Conservation (phyloP, 2,888 invertebrate species). For the Eristalis intricaria region DNA sequence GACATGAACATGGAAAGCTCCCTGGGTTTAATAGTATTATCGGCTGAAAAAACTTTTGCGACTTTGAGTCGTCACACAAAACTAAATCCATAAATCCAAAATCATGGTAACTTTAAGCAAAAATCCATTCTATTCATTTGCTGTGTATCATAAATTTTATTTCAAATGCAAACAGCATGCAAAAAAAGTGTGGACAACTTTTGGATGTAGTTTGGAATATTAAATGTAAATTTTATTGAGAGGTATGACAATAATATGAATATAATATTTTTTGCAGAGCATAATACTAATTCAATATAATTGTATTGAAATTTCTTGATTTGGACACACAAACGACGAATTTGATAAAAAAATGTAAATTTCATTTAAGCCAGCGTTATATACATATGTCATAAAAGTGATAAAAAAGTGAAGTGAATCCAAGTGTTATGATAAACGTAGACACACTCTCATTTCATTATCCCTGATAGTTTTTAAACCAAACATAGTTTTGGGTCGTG, state of each 20-base stretch:
- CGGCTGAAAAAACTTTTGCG: constrained; percentile 31
- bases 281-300: not conserved
- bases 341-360: no score
- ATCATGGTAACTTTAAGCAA: constrained; percentile 8
- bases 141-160: not conserved
- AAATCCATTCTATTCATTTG: constrained; percentile 25
- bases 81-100: constrained; percentile 35
- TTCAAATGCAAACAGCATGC: not conserved
- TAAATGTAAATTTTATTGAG: not conserved
- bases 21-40: constrained; percentile 23
- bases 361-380: no score
- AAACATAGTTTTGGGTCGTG: constrained; percentile 62
- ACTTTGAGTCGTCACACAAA: constrained; percentile 37
- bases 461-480: constrained; percentile 52
- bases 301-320: no score
- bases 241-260: not conserved
- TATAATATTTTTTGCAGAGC: not conserved
- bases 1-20: not conserved
- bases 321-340: no score
- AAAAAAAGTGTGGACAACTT: not conserved
- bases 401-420: no score
- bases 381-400: no score
- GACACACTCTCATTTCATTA: constrained; percentile 15
- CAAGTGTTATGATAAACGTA: no score
- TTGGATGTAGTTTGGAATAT: not conserved